These are phyloP conservation scores for Barypeithes pellucidus DNA, from an alignment of 2,888 invertebrate species.

Conservation along the genomic window DNA sequence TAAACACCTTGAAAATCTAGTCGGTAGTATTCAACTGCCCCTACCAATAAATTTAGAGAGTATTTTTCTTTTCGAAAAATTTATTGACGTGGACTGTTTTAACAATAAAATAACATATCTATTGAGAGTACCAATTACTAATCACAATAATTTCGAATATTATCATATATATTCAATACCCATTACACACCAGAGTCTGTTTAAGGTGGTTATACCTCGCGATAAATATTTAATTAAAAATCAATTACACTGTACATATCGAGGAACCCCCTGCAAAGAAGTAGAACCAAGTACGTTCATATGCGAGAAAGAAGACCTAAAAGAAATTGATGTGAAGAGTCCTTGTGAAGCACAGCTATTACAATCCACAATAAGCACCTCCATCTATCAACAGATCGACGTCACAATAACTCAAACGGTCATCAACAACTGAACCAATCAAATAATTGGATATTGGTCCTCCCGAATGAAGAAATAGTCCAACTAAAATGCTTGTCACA, in stretches of 20 bases:
- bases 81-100: too few relatives aligned
- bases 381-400: not conserved
- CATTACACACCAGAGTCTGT: conserved; percentile 1
- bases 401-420: not conserved
- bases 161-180: conserved; percentile 22
- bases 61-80: too few relatives aligned
- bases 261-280: conserved; percentile 1
- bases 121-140: too few relatives aligned
- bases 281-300: too few relatives aligned
- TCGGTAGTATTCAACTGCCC: too few relatives aligned
- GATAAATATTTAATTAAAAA: conserved; percentile 21
- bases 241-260: conserved; percentile 18
- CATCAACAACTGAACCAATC: not conserved
- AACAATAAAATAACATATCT: too few relatives aligned
- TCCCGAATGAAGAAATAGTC: not conserved
- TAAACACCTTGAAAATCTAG: too few relatives aligned
- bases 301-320: too few relatives aligned
- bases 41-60: too few relatives aligned
- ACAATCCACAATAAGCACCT: not conserved
- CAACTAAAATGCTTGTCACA: not conserved
- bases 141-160: not conserved
- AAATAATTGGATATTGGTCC: not conserved
- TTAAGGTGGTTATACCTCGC: conserved; percentile 23
- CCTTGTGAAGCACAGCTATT: too few relatives aligned
- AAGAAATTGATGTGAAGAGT: too few relatives aligned